phyloP scores from a whole-genome alignment of 2,797 vertebrate species.

The Babyrousa celebensis region DNA sequence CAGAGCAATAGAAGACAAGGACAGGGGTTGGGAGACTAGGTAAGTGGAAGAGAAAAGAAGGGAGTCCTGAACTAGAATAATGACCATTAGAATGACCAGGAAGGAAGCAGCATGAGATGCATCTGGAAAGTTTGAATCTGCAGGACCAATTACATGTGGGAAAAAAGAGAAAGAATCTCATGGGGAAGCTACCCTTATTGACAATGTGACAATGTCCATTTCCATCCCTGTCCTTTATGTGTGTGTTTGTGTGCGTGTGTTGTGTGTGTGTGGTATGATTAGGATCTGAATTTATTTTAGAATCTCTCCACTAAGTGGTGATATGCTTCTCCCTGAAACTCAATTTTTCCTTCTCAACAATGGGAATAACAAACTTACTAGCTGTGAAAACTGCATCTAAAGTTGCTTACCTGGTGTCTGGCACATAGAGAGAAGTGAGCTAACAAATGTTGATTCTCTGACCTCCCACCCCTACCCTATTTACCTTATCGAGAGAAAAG shows the following conservation, averaged over 20 bases:
- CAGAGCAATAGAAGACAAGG: not conserved
- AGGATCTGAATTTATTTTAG: constrained; percentile 31
- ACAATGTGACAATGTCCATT: not conserved
- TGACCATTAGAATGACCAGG: not conserved
- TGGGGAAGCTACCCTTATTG: not conserved
- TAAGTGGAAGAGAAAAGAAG: not conserved
- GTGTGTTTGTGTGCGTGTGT: not conserved
- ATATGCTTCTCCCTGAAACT: not conserved
- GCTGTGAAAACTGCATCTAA: not conserved
- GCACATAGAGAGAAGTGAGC: not conserved
- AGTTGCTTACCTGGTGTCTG: not conserved
- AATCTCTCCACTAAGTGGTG: not conserved
- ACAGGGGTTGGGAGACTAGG: not conserved
- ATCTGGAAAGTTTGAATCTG: not conserved
- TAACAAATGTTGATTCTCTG: not conserved
- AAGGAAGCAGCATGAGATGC: not conserved
- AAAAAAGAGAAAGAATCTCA: not conserved
- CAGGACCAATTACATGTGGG: not conserved
- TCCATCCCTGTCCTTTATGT: not conserved
- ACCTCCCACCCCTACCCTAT: not conserved
- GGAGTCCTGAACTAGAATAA: not conserved
- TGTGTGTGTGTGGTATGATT: not conserved
- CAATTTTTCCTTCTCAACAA: constrained; percentile 16
- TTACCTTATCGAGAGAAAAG: not conserved
- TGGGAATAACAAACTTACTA: not conserved